Evolutionary conservation across 53 echinoderm and acorn worm genomes (phyloP).

Genomic region (Holothuria scabra): DNA sequence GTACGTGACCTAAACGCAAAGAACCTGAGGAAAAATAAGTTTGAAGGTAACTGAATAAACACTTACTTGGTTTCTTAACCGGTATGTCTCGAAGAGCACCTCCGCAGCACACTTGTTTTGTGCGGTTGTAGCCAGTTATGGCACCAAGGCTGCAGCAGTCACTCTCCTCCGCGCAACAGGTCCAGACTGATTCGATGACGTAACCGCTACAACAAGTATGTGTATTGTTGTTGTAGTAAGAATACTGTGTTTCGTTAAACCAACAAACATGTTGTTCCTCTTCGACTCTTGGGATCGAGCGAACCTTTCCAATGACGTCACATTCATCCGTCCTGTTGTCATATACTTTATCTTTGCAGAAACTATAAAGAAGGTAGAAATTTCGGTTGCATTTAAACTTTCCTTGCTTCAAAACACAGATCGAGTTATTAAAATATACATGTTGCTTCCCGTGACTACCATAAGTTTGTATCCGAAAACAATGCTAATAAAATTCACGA

Average conservation of each 20-base stretch:
- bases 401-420: too few relatives aligned
- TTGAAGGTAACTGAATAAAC: too few relatives aligned
- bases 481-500: too few relatives aligned
- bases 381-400: too few relatives aligned
- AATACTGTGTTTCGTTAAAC: not conserved
- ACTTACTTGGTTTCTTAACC: too few relatives aligned
- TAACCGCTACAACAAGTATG: constrained; percentile 65
- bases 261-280: constrained; percentile 48
- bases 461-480: too few relatives aligned
- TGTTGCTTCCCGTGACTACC: too few relatives aligned
- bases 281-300: constrained; percentile 38
- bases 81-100: not conserved
- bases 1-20: too few relatives aligned
- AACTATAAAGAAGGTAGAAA: constrained; percentile 30
- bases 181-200: constrained; percentile 58
- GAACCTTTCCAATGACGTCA: constrained; percentile 29
- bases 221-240: constrained; percentile 43
- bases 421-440: too few relatives aligned
- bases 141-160: not conserved
- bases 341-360: constrained; percentile 52
- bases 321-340: constrained; percentile 57
- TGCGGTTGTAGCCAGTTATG: not conserved
- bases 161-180: constrained; percentile 50
- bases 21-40: too few relatives aligned
- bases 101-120: constrained; percentile 3